phyloP scores from a whole-genome alignment of 1,140 invertebrate species.

The Trypoxylus dichotomus region DNA sequence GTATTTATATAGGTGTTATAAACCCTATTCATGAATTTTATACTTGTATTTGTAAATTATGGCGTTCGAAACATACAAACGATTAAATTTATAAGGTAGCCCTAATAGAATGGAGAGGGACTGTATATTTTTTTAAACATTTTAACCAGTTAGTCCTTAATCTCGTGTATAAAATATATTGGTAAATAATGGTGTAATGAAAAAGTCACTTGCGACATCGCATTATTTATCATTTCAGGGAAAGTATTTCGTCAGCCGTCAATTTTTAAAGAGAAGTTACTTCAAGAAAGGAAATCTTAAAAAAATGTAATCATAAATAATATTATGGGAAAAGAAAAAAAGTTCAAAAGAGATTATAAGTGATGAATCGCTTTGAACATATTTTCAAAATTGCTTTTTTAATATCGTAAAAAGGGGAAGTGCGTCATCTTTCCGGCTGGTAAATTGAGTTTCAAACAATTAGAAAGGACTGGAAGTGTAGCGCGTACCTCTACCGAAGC shows the following conservation, averaged over 20 bases:
- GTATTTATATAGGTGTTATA: too few relatives aligned
- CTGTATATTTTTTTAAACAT: too few relatives aligned
- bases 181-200: not conserved
- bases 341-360: not conserved
- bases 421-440: not conserved
- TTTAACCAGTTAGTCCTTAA: too few relatives aligned
- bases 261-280: not conserved
- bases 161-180: too few relatives aligned
- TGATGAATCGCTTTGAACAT: not conserved
- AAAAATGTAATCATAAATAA: not conserved
- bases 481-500: not conserved
- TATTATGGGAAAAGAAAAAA: not conserved
- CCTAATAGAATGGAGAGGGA: too few relatives aligned
- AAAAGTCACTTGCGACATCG: not conserved
- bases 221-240: not conserved
- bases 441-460: constrained; percentile 3
- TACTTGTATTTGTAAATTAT: too few relatives aligned
- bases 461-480: not conserved
- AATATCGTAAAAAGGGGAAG: not conserved
- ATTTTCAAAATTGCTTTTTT: constrained; percentile 8
- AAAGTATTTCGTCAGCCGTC: too few relatives aligned
- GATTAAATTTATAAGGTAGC: too few relatives aligned
- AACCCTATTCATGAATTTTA: too few relatives aligned
- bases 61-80: too few relatives aligned
- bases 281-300: not conserved